Base-by-base conservation (phyloP, 1,140 invertebrate genomes). In the Popillia japonica region DNA sequence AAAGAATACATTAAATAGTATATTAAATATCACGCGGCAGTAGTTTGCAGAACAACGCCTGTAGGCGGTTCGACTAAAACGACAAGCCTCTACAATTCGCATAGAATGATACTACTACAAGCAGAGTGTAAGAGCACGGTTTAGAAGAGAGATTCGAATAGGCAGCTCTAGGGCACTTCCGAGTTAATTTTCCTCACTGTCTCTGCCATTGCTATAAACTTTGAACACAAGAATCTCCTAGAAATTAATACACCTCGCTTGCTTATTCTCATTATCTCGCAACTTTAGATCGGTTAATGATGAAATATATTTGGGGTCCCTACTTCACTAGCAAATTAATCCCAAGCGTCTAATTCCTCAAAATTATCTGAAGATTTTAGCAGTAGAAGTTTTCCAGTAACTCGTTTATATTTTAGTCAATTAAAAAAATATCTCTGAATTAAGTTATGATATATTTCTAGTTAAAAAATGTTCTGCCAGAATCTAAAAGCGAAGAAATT, bases 1-100 rank as follows among this genome's bases (percentile, higher is more conserved):
- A 27, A 64, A 64, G 61, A 64, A 64, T 64, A 11, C 6, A 64
- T 27, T 64, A 64, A 64, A 27, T 64, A 22, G 17, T 11, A 64
- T 64, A 64, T 64, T 64, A 23, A 17, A 64, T 64, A 64, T 64
- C 61, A 64, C 61, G 22, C 17, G n/a, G 6, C 10, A 23, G 61
- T 64, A 64, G 61, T 64, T 64, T 64, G 61, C 23, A 64, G 61
- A 64, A 64, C 17, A 27, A 11, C 61, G 17, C 61, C 61, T 64
- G 61, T 2, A n/a, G 61, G 61, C 17, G 23, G 61, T 64, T 64
- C 11, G 61, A 20, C 61, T 64, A 22, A 64, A 64, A 64, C 61
- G 17, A 17, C 61, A 6, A 64, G 23, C 61, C 17, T 64, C 61
- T 27, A 64, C 17, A 4, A 27, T 64, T 64, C 61, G 17, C n/a